phyloP scores from a whole-genome alignment of 2,797 vertebrate species.

The Gymnocypris eckloni region DNA sequence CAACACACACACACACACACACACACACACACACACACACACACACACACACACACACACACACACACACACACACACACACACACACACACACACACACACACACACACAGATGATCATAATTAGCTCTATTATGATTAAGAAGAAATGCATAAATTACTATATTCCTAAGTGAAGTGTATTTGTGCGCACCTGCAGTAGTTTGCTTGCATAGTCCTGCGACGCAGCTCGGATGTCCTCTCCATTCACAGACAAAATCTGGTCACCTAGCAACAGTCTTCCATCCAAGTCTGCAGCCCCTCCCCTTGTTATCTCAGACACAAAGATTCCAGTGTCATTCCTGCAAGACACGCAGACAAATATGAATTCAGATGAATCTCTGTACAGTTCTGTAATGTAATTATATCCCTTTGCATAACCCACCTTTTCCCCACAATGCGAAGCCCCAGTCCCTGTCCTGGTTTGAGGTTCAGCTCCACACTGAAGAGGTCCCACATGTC shows the following conservation, averaged over 20 bases:
- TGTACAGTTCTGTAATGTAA: slow-evolving; percentile 5
- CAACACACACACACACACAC: slow-evolving; percentile 38
- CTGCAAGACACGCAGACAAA: slow-evolving; percentile 65
- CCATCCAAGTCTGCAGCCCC: slow-evolving; percentile 87
- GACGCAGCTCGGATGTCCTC: slow-evolving; percentile 89
- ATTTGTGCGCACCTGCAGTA: slow-evolving; percentile 83
- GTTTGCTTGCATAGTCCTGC: slow-evolving; percentile 85
- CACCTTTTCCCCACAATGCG: slow-evolving; percentile 94
- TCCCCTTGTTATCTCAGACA: slow-evolving; percentile 92
- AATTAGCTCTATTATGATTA: slow-evolving; percentile 25
- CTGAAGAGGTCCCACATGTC: slow-evolving; percentile 88
- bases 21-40: slow-evolving; percentile 8
- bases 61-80: too few relatives aligned
- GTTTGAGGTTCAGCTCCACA: slow-evolving; percentile 85
- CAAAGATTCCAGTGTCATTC: slow-evolving; percentile 87
- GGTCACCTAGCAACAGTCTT: slow-evolving; percentile 91
- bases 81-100: slow-evolving; percentile 13
- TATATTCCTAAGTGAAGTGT: slow-evolving; percentile 2
- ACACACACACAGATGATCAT: slow-evolving; percentile 8
- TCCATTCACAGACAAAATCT: slow-evolving; percentile 91
- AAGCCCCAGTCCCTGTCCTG: slow-evolving; percentile 87
- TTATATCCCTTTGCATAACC: neutral
- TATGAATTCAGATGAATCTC: slow-evolving; percentile 3
- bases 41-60: neutral
- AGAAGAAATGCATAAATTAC: slow-evolving; percentile 24